Percentiles rank a stretch among this genome's conserved stretches.
Evolutionary conservation across 1,140 invertebrate species (phyloP).

Genomic region (Drosophila mayri): DNA sequence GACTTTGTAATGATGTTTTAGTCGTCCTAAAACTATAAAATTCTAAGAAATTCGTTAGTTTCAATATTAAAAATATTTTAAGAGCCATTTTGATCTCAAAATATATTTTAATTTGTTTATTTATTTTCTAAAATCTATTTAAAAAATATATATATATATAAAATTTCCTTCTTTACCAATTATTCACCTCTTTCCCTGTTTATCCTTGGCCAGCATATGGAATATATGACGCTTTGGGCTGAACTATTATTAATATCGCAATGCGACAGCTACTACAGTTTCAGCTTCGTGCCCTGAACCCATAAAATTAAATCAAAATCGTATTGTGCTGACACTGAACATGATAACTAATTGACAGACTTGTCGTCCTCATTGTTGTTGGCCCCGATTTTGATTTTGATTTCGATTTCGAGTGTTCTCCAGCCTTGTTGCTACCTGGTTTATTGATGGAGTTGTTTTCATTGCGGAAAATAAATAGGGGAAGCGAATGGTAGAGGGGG

Average conservation of each 20-base stretch:
- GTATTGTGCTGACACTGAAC: conserved; percentile 73
- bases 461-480: conserved; percentile 14
- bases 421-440: conserved; percentile 21
- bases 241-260: conserved; percentile 22
- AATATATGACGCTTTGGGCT: background rate
- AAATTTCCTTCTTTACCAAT: conserved; percentile 9
- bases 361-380: conserved; percentile 51
- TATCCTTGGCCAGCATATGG: conserved; percentile 49
- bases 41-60: too few relatives aligned
- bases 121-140: too few relatives aligned
- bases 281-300: conserved; percentile 27
- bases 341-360: conserved; percentile 81
- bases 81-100: background rate
- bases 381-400: conserved; percentile 17
- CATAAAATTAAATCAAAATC: conserved; percentile 79
- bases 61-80: background rate
- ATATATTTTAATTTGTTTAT: background rate
- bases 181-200: conserved; percentile 34
- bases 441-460: conserved; percentile 59
- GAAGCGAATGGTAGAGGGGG: background rate
- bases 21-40: too few relatives aligned
- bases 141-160: too few relatives aligned
- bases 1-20: too few relatives aligned
- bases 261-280: background rate
- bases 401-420: conserved; percentile 38